Conservation (phyloP, 2,797 vertebrate genomes). For the Antrozous pallidus region DNA sequence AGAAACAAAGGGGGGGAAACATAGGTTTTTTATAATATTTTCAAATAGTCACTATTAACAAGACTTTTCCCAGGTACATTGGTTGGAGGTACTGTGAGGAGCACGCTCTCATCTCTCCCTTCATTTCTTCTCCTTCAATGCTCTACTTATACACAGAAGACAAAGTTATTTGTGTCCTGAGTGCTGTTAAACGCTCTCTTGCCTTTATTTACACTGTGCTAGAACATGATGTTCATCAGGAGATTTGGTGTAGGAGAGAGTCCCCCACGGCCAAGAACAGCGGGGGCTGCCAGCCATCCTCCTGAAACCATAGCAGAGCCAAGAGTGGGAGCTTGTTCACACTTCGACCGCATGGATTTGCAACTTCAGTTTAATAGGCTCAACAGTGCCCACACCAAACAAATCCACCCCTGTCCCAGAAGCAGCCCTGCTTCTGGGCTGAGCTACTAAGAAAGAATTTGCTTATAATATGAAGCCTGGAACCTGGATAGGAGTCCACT, state of each 20-base stretch:
- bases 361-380: conserved; percentile 41
- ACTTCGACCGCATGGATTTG: conserved; percentile 29
- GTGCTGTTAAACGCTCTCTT: conserved; percentile 29
- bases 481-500: not conserved
- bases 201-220: conserved; percentile 48
- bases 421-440: not conserved
- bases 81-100: not conserved
- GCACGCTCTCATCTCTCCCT: not conserved
- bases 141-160: not conserved
- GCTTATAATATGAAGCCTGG: not conserved
- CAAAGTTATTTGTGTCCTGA: conserved; percentile 9
- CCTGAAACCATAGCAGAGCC: not conserved
- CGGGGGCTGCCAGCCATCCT: conserved; percentile 19
- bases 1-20: not conserved
- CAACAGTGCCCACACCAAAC: conserved; percentile 40
- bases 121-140: not conserved
- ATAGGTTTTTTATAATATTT: not conserved
- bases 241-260: conserved; percentile 42
- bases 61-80: not conserved
- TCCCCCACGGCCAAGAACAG: conserved; percentile 44
- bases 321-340: conserved; percentile 28
- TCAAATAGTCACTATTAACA: not conserved
- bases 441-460: not conserved
- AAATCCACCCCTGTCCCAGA: not conserved
- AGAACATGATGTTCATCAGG: conserved; percentile 34